Percentiles rank a stretch among this genome's conserved stretches.
Evolutionary conservation across 2,888 invertebrate genomes (phyloP).

Genomic region (Apantesis nais): DNA sequence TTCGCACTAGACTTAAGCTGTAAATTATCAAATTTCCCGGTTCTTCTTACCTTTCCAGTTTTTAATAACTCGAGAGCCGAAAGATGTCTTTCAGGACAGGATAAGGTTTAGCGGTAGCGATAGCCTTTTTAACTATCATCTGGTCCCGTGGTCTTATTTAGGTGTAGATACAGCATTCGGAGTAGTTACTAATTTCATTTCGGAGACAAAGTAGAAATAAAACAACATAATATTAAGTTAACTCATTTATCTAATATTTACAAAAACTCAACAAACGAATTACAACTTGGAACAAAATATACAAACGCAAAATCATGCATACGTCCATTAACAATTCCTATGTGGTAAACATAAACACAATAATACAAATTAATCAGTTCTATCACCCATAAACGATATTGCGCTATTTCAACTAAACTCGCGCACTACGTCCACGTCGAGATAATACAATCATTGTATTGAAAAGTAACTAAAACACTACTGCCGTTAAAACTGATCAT

Average conservation of each 20-base stretch:
- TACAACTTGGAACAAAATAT: slow-evolving; percentile 75
- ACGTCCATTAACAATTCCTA: slow-evolving; percentile 73
- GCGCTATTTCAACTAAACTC: slow-evolving; percentile 21
- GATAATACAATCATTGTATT: not conserved
- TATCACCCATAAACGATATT: slow-evolving; percentile 49
- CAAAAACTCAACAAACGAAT: slow-evolving; percentile 78
- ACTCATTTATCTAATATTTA: slow-evolving; percentile 83
- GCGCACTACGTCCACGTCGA: not conserved
- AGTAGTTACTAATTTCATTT: not conserved
- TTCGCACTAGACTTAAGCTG: too few relatives aligned
- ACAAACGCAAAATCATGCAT: slow-evolving; percentile 64
- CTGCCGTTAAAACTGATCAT: not conserved
- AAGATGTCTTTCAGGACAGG: too few relatives aligned
- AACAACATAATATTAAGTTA: slow-evolving; percentile 60
- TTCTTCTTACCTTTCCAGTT: too few relatives aligned
- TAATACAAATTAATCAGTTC: slow-evolving; percentile 50
- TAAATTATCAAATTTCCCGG: too few relatives aligned
- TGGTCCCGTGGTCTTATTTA: too few relatives aligned
- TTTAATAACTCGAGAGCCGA: too few relatives aligned
- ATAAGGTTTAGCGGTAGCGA: too few relatives aligned
- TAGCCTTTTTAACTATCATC: too few relatives aligned
- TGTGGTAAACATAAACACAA: slow-evolving; percentile 66
- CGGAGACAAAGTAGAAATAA: slow-evolving; percentile 27
- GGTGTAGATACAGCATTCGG: too few relatives aligned
- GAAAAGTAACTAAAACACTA: not conserved